Evolutionary conservation across 1,140 invertebrate genomes (phyloP).

Genomic region (Pantala flavescens): DNA sequence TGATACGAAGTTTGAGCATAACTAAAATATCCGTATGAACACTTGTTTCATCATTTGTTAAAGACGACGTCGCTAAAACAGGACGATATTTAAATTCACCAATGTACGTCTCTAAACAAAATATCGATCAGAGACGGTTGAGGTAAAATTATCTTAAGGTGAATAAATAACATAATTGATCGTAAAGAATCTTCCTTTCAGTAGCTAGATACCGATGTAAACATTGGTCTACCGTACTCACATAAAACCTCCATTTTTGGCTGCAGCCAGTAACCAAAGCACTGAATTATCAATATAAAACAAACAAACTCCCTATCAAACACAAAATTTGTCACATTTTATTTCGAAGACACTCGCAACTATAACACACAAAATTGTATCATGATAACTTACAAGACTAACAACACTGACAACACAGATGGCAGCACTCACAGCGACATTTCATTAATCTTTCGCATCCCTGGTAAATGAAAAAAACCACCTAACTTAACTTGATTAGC

Average conservation of each 20-base stretch:
- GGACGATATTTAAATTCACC: neutral
- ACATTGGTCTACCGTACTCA: slow-evolving; percentile 30
- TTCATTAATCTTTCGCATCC: slow-evolving; percentile 20
- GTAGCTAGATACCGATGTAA: slow-evolving; percentile 32
- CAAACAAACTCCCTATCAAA: neutral
- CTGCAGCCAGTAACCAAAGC: neutral
- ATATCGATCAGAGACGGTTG: neutral
- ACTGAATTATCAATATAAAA: neutral
- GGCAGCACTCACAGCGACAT: slow-evolving; percentile 37
- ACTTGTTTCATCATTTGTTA: neutral
- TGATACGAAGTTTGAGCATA: no score
- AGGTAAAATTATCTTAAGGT: neutral
- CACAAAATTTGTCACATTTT: neutral
- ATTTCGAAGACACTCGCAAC: neutral
- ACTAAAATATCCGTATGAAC: neutral
- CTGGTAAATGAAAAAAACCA: slow-evolving; percentile 14
- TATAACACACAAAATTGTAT: slow-evolving; percentile 17
- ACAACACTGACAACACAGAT: slow-evolving; percentile 60
- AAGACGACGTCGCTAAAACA: neutral
- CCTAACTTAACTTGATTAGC: slow-evolving; percentile 1
- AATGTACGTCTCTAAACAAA: no score
- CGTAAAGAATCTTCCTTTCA: neutral
- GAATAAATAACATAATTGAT: neutral
- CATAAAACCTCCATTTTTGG: slow-evolving; percentile 14
- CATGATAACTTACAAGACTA: slow-evolving; percentile 42